Conservation (phyloP, 1,140 invertebrate genomes). For the Drosophila bocki region DNA sequence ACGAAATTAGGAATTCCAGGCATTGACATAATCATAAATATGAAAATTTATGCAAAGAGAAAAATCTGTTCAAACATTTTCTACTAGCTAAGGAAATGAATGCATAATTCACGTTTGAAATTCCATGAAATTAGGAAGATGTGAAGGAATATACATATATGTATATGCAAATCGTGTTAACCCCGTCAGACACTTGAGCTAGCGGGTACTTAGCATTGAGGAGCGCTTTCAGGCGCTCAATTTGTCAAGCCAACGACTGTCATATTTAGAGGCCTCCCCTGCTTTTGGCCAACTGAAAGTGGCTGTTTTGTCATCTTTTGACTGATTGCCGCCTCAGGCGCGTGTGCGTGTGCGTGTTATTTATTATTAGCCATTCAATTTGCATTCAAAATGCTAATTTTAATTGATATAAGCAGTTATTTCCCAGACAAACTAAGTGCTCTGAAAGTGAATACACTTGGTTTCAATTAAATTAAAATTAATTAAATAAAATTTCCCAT, state of each 20-base stretch:
- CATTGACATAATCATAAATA: neutral
- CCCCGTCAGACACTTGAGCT: slow-evolving; percentile 3
- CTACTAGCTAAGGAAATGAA: slow-evolving; percentile 5
- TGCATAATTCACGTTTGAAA: slow-evolving; percentile 30
- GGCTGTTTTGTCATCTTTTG: slow-evolving; percentile 57
- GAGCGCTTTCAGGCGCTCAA: slow-evolving; percentile 22
- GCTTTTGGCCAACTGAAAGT: slow-evolving; percentile 47
- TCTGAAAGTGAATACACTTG: neutral
- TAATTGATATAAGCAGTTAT: slow-evolving; percentile 32
- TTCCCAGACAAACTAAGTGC: neutral
- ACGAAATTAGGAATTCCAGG: slow-evolving; percentile 7
- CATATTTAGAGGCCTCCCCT: slow-evolving; percentile 38
- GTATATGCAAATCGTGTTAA: slow-evolving; percentile 48
- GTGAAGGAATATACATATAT: slow-evolving; percentile 29
- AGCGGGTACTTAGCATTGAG: slow-evolving; percentile 26
- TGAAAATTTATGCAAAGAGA: slow-evolving; percentile 13
- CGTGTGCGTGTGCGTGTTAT: slow-evolving; percentile 38
- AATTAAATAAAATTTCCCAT: neutral
- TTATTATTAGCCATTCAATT: slow-evolving; percentile 43
- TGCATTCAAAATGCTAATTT: slow-evolving; percentile 36
- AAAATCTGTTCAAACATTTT: slow-evolving; percentile 17
- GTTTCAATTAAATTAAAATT: neutral
- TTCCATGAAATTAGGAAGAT: slow-evolving; percentile 30
- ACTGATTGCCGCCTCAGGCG: slow-evolving; percentile 63
- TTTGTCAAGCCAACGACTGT: slow-evolving; percentile 24